These are phyloP conservation scores for Numenius phaeopus DNA, from an alignment of 2,797 vertebrate species.

Conservation along the genomic window DNA sequence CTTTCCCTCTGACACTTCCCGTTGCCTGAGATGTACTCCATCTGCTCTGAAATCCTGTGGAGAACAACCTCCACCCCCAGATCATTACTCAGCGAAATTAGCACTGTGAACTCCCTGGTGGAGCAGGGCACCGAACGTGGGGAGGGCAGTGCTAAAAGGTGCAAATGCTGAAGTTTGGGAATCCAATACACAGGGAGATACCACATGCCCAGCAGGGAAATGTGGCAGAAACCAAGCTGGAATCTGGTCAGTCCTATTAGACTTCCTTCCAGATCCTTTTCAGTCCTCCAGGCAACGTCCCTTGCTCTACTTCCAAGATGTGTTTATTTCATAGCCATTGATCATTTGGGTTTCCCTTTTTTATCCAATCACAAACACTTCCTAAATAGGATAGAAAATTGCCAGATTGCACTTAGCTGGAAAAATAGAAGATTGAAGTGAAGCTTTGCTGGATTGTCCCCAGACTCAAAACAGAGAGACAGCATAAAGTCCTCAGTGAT, in stretches of 20 bases:
- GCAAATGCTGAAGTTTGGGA: background rate
- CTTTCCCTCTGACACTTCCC: background rate
- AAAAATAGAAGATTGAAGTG: background rate
- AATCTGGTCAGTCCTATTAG: background rate
- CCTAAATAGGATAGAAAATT: background rate
- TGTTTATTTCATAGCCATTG: background rate
- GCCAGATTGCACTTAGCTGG: background rate
- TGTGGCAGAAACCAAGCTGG: background rate
- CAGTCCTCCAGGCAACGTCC: background rate
- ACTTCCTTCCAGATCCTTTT: background rate
- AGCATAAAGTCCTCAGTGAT: background rate
- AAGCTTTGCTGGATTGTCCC: background rate
- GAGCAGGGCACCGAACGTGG: background rate
- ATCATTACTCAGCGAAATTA: background rate
- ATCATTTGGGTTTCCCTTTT: background rate
- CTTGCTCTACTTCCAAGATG: background rate
- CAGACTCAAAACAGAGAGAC: background rate
- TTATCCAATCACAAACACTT: background rate
- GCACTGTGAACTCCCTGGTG: background rate
- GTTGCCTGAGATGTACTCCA: background rate
- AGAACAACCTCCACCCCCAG: background rate
- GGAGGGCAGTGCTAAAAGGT: background rate
- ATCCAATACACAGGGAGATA: background rate
- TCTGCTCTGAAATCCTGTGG: background rate
- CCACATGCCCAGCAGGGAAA: background rate